These are phyloP conservation scores for Parus major DNA, from an alignment of 2,113 vertebrate species.

Conservation along the genomic window DNA sequence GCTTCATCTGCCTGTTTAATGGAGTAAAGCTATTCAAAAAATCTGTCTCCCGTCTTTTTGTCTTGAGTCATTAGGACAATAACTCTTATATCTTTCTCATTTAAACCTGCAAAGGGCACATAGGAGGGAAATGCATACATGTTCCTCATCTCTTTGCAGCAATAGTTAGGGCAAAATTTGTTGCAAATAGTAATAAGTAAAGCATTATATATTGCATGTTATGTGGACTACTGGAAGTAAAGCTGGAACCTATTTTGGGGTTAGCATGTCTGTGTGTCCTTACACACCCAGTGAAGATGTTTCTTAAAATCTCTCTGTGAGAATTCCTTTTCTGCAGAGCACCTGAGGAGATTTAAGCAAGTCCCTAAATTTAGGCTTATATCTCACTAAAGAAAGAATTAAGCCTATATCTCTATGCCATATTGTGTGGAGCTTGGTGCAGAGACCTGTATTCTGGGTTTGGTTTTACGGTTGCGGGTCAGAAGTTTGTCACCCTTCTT, in stretches of 20 bases:
- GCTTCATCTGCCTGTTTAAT: neutral
- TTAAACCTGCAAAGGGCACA: neutral
- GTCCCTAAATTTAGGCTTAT: neutral
- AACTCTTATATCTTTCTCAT: neutral
- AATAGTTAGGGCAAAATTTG: neutral
- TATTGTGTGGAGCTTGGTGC: neutral
- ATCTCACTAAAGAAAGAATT: neutral
- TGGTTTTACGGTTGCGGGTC: neutral
- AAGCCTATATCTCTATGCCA: neutral
- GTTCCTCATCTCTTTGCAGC: neutral
- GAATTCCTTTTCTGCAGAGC: neutral
- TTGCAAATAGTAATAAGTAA: neutral
- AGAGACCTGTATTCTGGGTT: neutral
- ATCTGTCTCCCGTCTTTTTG: neutral
- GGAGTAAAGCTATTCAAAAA: neutral
- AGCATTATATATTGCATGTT: neutral
- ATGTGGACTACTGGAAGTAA: neutral
- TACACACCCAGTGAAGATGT: neutral
- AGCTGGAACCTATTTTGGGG: neutral
- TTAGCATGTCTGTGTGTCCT: neutral
- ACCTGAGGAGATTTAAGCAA: neutral
- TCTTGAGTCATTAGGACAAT: neutral
- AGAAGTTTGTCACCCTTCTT: fast-evolving
- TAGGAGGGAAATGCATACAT: neutral
- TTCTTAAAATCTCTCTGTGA: neutral